These are phyloP conservation scores for Siniperca chuatsi DNA, from an alignment of 2,113 vertebrate genomes.

Conservation along the genomic window DNA sequence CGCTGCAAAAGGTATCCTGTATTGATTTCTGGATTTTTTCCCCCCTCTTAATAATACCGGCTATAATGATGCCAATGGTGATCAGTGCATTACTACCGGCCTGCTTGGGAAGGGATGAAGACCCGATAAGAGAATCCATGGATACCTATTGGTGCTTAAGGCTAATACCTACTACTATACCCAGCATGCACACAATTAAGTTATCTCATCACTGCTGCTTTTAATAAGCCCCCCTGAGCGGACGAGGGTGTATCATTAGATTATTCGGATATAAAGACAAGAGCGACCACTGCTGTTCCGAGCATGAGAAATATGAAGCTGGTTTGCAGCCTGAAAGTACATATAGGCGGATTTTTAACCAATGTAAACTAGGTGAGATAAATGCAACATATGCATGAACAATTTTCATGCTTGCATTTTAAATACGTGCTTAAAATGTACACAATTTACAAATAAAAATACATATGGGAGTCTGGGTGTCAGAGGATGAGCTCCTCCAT, in stretches of 20 bases:
- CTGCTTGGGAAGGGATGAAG: conserved; percentile 56
- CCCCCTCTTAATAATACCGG: conserved; percentile 78
- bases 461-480: neutral
- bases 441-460: neutral
- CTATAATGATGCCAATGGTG: conserved; percentile 81
- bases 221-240: conserved; percentile 62
- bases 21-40: conserved; percentile 78
- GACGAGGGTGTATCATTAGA: conserved; percentile 38
- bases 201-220: conserved; percentile 57
- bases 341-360: neutral
- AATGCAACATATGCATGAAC: neutral
- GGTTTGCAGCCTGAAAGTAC: conserved; percentile 6
- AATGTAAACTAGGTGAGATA: conserved; percentile 9
- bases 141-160: conserved; percentile 63
- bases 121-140: conserved; percentile 59
- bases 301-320: conserved; percentile 13
- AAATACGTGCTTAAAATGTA: neutral
- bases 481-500: conserved; percentile 19
- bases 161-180: conserved; percentile 51
- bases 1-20: conserved; percentile 86
- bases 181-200: conserved; percentile 65
- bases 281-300: conserved; percentile 62
- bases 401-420: neutral
- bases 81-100: conserved; percentile 75
- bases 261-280: conserved; percentile 43